Evolutionary conservation across 2,797 vertebrate species (phyloP), one percentile per base, ranked within the genome.

Genomic region (Mergus octosetaceus): DNA sequence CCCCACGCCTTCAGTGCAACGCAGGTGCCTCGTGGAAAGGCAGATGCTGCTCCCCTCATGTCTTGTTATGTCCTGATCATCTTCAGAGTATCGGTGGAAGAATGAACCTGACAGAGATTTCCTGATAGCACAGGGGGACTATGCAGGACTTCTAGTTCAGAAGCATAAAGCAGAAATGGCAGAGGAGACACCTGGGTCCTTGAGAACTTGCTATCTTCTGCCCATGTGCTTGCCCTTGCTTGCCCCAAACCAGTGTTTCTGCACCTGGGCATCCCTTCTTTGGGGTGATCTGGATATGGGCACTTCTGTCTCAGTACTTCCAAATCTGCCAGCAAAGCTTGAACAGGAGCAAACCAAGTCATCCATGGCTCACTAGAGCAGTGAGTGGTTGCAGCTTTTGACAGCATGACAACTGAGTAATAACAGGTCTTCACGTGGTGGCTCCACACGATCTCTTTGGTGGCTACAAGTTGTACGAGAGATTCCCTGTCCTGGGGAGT

Each of bases 321-420:
- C 83, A 0, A 57, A 20, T 81, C 73, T 95, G 21, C 61, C 47
- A 45, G 36, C 32, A 85, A 41, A 75, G 34, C 32, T 38, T 64
- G 56, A 38, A 49, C 34, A 79, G 57, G 60, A 93, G 58, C 58
- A 84, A 81, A 91, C 8, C 32, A 72, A 91, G 83, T 81, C 9
- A 69, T 80, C 89, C 73, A 66, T 73, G 70, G 91, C 93, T 93
- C 93, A 86, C 79, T 90, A 62, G 91, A 95, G 90, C 79, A 78
- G 76, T 51, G 80, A 93, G 56, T 30, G 41, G 54, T 81, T 64
- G 83, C 51, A 71, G 85, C 51, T 78, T 86, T 65, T 94, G 87
- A 86, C 79, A 94, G 65, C 0, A 0, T 81, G 87, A 84, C 91
- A 86, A 51, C 57, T 45, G 85, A 77, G 66, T 81, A 81, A 90